Base-by-base conservation (phyloP, 2,888 invertebrate genomes). In the Eupeodes latifasciatus region DNA sequence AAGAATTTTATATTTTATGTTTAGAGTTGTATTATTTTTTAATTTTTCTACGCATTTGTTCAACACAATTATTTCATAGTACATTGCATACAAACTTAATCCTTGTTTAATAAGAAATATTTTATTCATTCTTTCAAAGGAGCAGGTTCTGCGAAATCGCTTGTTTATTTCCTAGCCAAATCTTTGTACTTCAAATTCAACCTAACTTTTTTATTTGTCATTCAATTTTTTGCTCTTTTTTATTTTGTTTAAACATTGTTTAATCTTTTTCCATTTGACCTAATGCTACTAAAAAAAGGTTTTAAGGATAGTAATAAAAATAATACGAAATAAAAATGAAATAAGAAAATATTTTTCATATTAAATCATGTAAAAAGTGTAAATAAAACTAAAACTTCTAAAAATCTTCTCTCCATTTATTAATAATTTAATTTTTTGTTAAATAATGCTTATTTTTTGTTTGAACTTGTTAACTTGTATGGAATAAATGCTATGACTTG, bases 301-400 rank as follows among this genome's bases (percentile, higher is more conserved):
- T 85, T 85, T 88, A 14, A 85, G 88, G 85, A 75, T 47, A 88
- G 85, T 75, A 81, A 55, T 36, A 4, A 27, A 59, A 59, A 59
- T 36, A 59, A 59, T 59, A 16, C 47, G 47, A 34, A 36, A 57
- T 12, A 5, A 5, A 81, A 79, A 69, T 75, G 40, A 36, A 75
- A 71, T 61, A 75, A 75, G 64, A 83, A 36, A 55, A 80, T 80
- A 80, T 72, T 83, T 82, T 84, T 83, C 75, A 72, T 72, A 72
- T 44, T 27, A 69, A 75, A 79, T 44, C 57, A 83, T 87, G 87
- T 87, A 87, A 76, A 87, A 87, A 87, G 55, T 87, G 87, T 87
- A 87, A 87, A 87, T 87, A 87, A 83, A 78, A 36, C 51, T 67
- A 51, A 51, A 67, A 34, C 36, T 12, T 11, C 36, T 47, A n/a